phyloP scores from a whole-genome alignment of 1,140 invertebrate species.

The Lepidotrigona ventralis region DNA sequence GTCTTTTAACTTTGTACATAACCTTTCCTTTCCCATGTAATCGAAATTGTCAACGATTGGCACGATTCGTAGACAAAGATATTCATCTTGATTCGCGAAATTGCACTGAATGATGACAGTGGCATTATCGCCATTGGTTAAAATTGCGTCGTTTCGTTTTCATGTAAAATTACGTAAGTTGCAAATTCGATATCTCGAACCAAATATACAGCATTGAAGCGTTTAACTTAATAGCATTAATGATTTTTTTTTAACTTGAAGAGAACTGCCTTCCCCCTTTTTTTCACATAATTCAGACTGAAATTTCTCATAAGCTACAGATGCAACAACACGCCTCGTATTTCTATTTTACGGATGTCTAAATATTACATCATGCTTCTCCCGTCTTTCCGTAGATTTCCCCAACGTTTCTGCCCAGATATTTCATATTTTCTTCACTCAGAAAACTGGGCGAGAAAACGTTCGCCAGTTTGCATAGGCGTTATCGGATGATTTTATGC shows the following conservation, averaged over 20 bases:
- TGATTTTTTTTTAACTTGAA: background rate
- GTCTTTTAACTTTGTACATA: background rate
- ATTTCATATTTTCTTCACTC: background rate
- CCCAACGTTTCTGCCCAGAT: background rate
- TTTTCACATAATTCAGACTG: too few relatives aligned
- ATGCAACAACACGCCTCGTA: too few relatives aligned
- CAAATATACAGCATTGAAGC: background rate
- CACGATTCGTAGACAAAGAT: background rate
- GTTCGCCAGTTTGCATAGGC: background rate
- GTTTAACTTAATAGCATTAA: background rate
- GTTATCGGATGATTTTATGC: background rate
- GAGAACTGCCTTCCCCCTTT: too few relatives aligned
- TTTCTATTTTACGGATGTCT: background rate
- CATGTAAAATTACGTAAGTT: background rate
- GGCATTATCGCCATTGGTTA: too few relatives aligned
- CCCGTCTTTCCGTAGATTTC: background rate
- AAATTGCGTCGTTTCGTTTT: background rate
- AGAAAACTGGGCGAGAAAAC: background rate
- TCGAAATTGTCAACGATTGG: background rate
- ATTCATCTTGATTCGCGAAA: background rate
- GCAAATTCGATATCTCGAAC: background rate
- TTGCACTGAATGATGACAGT: background rate
- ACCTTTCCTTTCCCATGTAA: background rate
- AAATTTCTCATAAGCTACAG: background rate
- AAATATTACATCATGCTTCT: slow-evolving; percentile 20